Conservation (phyloP, 2,113 vertebrate genomes). For the Oreocharis arfaki region DNA sequence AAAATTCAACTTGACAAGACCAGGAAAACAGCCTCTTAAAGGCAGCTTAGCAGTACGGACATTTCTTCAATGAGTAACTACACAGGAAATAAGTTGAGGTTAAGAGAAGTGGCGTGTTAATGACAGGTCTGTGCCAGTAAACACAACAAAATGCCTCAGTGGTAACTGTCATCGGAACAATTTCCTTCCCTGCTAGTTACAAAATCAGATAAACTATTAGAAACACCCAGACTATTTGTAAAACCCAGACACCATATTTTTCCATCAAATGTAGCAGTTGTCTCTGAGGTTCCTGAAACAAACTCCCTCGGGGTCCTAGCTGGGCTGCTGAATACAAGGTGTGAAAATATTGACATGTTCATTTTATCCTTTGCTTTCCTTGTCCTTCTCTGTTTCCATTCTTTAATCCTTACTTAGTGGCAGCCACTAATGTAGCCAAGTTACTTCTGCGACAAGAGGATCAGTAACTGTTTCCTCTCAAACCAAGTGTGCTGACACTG, state of each 20-base stretch:
- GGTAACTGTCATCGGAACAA: slow-evolving; percentile 20
- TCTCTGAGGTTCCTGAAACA: not conserved
- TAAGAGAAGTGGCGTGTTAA: slow-evolving; percentile 25
- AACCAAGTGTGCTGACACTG: not conserved
- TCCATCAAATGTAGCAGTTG: not conserved
- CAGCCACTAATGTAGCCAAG: not conserved
- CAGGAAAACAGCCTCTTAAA: slow-evolving; percentile 1
- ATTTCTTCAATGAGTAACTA: not conserved
- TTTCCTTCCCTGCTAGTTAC: slow-evolving; percentile 3
- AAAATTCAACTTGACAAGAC: slow-evolving; percentile 29
- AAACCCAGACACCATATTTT: not conserved
- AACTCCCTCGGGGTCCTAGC: not conserved
- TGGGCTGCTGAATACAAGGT: not conserved
- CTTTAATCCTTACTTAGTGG: not conserved
- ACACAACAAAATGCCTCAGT: not conserved
- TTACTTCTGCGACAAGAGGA: not conserved
- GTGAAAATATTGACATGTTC: not conserved
- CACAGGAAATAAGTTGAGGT: not conserved
- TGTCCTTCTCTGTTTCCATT: not conserved
- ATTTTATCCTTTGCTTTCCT: slow-evolving; percentile 3
- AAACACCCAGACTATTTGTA: slow-evolving; percentile 3
- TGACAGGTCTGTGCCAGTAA: not conserved
- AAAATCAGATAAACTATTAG: not conserved
- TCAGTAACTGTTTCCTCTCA: not conserved
- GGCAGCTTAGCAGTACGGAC: too few species aligned